A percentile compares a stretch with the other conserved stretches of the same genome.
Conservation (phyloP, 2,113 vertebrate species). For the Psittacula cyanocephala region DNA sequence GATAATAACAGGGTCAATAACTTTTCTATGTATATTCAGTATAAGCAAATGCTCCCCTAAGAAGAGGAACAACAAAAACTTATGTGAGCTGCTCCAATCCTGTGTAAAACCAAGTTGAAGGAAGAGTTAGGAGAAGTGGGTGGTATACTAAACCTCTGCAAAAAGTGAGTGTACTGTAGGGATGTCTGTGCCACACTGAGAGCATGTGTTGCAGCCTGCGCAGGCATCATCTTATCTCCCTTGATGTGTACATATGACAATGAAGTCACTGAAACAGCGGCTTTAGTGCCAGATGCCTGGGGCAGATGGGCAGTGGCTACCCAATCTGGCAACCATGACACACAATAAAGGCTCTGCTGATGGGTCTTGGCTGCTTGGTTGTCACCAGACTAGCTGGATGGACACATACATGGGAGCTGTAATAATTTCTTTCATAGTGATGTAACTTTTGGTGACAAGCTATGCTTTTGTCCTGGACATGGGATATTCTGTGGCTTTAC, state of each 20-base stretch:
- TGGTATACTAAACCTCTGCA: neutral
- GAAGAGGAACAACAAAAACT: neutral
- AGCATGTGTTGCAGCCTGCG: neutral
- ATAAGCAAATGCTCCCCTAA: neutral
- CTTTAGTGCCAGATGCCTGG: neutral
- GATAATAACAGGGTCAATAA: constrained; percentile 6
- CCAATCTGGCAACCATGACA: neutral
- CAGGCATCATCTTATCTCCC: neutral
- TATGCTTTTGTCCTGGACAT: neutral
- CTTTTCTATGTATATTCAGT: neutral
- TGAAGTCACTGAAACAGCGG: neutral
- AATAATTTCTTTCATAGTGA: neutral
- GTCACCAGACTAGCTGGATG: neutral
- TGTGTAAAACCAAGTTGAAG: neutral
- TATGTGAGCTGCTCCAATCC: neutral
- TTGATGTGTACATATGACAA: neutral
- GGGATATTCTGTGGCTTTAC: neutral
- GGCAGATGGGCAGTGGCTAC: neutral
- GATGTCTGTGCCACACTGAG: neutral
- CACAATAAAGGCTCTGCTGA: neutral
- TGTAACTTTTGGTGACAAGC: neutral
- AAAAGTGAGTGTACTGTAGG: neutral
- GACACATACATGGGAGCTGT: fast-evolving
- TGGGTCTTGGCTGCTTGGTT: neutral
- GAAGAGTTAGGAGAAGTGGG: neutral